Evolutionary conservation across 2,113 vertebrate species (phyloP).

Genomic region (Canis aureus): DNA sequence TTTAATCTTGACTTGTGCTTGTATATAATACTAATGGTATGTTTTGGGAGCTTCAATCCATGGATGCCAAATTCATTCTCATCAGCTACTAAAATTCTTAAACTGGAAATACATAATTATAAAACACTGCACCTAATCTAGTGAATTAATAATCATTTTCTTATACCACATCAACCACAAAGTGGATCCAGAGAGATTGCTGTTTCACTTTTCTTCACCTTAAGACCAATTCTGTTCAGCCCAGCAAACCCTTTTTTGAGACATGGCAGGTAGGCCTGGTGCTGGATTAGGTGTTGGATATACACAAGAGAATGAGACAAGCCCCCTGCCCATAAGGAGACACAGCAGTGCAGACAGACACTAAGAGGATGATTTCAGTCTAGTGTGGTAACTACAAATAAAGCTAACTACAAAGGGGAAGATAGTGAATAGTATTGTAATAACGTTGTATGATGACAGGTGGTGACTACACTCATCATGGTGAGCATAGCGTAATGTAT

Average conservation of each 20-base stretch:
- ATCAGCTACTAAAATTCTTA: not conserved
- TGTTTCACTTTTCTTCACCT: not conserved
- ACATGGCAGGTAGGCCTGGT: not conserved
- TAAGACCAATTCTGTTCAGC: not conserved
- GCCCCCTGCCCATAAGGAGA: not conserved
- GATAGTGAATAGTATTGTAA: not conserved
- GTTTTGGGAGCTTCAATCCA: not conserved
- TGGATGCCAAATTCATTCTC: not conserved
- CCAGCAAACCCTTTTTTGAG: not conserved
- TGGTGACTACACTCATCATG: not conserved
- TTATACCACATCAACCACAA: not conserved
- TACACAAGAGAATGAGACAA: not conserved
- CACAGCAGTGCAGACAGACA: not conserved
- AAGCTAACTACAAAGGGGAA: not conserved
- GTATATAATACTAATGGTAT: not conserved
- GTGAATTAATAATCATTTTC: conserved; percentile 17
- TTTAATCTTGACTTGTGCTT: conserved; percentile 31
- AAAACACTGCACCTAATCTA: not conserved
- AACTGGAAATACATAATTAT: not conserved
- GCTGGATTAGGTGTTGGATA: not conserved
- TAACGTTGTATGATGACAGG: not conserved
- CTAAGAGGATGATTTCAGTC: not conserved
- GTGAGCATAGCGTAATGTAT: not conserved
- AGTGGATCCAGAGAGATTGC: not conserved
- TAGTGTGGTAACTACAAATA: not conserved